These are phyloP conservation scores for Cirrhinus mrigala DNA, from an alignment of 2,797 vertebrate genomes.

Conservation along the genomic window DNA sequence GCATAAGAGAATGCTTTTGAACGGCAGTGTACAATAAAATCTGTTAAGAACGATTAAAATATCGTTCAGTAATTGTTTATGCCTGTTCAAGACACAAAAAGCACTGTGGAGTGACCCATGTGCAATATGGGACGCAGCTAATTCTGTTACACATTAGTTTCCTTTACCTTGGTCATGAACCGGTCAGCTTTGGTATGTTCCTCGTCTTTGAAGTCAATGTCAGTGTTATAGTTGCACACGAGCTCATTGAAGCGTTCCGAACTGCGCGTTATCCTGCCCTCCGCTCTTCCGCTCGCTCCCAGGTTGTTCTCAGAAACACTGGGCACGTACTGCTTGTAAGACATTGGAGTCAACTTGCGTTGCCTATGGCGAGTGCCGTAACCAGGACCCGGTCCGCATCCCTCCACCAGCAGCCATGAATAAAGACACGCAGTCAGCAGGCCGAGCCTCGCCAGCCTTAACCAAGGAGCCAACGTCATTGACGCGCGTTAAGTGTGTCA, in stretches of 20 bases:
- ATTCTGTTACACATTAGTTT: slow-evolving; percentile 31
- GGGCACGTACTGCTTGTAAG: slow-evolving; percentile 94
- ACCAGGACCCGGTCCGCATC: slow-evolving; percentile 91
- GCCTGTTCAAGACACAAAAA: background rate
- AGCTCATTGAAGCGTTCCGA: slow-evolving; percentile 93
- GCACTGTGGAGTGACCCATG: background rate
- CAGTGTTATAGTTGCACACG: slow-evolving; percentile 96
- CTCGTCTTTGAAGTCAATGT: slow-evolving; percentile 98
- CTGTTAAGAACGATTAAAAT: background rate
- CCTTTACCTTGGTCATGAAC: slow-evolving; percentile 95
- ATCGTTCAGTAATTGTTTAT: background rate
- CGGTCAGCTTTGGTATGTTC: slow-evolving; percentile 95
- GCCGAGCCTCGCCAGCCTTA: slow-evolving; percentile 74
- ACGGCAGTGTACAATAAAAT: too few relatives aligned
- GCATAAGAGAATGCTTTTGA: too few relatives aligned
- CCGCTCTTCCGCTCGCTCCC: slow-evolving; percentile 92
- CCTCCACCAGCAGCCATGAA: slow-evolving; percentile 76
- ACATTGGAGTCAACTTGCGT: slow-evolving; percentile 89
- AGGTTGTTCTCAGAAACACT: slow-evolving; percentile 93
- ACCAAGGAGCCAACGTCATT: slow-evolving; percentile 81
- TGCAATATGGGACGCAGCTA: slow-evolving; percentile 6
- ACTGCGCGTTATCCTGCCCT: slow-evolving; percentile 89
- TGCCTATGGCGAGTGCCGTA: slow-evolving; percentile 82
- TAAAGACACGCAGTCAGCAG: slow-evolving; percentile 81
- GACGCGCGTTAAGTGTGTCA: slow-evolving; percentile 70